These are phyloP conservation scores for Dasyurus viverrinus DNA, from an alignment of 2,113 vertebrate species.

Conservation along the genomic window DNA sequence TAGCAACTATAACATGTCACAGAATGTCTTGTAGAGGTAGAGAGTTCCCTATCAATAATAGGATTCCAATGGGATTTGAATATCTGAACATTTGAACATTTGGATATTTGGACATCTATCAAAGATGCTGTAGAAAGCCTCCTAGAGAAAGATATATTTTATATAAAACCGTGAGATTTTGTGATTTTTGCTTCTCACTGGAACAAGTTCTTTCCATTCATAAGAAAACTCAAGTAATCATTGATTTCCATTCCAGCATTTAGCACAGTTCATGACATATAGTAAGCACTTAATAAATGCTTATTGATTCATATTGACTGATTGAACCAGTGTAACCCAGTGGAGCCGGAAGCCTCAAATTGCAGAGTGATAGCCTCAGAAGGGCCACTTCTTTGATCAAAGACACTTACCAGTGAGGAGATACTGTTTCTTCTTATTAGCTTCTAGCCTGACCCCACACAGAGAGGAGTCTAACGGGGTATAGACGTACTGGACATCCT, in stretches of 20 bases:
- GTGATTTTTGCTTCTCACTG: not conserved
- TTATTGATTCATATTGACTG: not conserved
- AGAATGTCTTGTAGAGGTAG: not conserved
- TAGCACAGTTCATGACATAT: not conserved
- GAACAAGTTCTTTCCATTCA: conserved; percentile 7
- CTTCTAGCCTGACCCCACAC: conserved; percentile 93
- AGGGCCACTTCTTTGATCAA: not conserved
- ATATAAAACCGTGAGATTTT: not conserved
- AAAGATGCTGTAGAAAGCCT: not conserved
- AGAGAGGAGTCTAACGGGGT: conserved; percentile 91
- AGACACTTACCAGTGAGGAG: conserved; percentile 92
- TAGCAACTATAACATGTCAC: not conserved
- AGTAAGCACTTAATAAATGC: not conserved
- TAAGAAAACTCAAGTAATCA: not conserved
- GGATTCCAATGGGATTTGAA: not conserved
- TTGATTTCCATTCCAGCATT: not conserved
- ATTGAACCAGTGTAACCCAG: not conserved
- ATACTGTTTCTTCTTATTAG: conserved; percentile 93
- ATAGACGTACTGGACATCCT: conserved; percentile 93
- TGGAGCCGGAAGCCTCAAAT: not conserved
- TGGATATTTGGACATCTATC: not conserved
- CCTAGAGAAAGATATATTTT: not conserved
- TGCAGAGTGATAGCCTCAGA: not conserved
- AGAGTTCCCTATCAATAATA: not conserved
- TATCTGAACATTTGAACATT: no score